Conservation (phyloP, 35 echinoderm and acorn worm species). For the Lytechinus variegatus region DNA sequence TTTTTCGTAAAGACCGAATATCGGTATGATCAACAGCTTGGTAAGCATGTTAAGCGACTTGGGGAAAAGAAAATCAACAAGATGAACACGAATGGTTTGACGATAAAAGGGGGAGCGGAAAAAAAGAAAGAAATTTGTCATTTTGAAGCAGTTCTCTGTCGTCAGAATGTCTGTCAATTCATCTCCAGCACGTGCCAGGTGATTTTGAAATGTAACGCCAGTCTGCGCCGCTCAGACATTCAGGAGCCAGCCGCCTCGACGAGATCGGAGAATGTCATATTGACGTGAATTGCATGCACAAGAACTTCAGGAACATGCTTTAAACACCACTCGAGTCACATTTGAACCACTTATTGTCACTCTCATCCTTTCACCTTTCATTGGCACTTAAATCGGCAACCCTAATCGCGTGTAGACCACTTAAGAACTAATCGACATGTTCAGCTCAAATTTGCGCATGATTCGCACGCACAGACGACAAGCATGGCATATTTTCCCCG, state of each 20-base stretch:
- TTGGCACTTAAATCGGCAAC: constrained; percentile 1
- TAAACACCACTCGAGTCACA: constrained; percentile 9
- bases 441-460: neutral
- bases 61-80: too few species aligned
- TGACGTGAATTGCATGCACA: constrained; percentile 1
- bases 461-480: neutral
- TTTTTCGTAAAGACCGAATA: too few species aligned
- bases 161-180: neutral
- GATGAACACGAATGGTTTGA: too few species aligned
- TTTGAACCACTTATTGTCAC: neutral
- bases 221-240: neutral
- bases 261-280: neutral
- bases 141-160: neutral
- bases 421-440: neutral
- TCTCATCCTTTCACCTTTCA: constrained; percentile 1
- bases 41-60: too few species aligned
- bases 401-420: constrained; percentile 8
- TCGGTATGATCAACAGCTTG: too few species aligned
- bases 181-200: neutral
- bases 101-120: too few species aligned
- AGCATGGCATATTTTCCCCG: neutral
- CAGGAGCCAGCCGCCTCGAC: neutral
- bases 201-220: neutral
- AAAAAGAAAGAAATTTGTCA: neutral
- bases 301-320: neutral